Base-by-base conservation (phyloP, 2,113 vertebrate species). In the Heloderma charlesbogerti region DNA sequence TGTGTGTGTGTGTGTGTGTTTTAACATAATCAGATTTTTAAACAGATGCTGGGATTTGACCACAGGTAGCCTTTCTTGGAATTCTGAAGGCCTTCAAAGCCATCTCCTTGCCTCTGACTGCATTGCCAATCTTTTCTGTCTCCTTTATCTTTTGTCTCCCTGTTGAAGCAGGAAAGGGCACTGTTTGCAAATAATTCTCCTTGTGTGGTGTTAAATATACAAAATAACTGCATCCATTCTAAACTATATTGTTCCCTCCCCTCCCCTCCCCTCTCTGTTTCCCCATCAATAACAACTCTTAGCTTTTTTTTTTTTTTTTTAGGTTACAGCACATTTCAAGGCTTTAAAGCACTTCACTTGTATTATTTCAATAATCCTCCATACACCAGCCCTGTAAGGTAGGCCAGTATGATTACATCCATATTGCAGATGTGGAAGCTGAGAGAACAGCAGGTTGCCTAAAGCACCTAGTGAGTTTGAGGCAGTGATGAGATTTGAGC, bases 21-120 rank as follows among this genome's bases (percentile, higher is more conserved):
- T 94, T 94, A 89, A 89, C 91, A 91, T 95, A 96, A 96, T 95
- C 94, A 89, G 81, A 75, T 95, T 95, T 95, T 93, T 91, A 89
- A 90, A 77, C 34, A 84, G 86, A 85, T 48, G 90, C 85, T 72
- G 60, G 63, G 77, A 90, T 71, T 63, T 69, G 45, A 31, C 45
- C 1, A 1, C 9, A 91, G 91, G 88, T 87, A 92, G 84, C 87
- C 81, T 60, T 7, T 81, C 75, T 0, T 1, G 66, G 77, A 81
- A 84, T 88, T 90, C 34, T 48, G 40, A 37, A 18, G 63, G 79
- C 84, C 83, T 77, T 29, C 13, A 51, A 31, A 84, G 6, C 66
- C 51, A 87, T 66, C 90, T 87, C 43, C 10, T 40, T 48, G 37
- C 22, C 37, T 80, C 48, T n/a, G 51, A 54, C 51, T 54, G 54